phyloP scores from a whole-genome alignment of 2,888 invertebrate genomes.

The Ennomos fuscantarius region DNA sequence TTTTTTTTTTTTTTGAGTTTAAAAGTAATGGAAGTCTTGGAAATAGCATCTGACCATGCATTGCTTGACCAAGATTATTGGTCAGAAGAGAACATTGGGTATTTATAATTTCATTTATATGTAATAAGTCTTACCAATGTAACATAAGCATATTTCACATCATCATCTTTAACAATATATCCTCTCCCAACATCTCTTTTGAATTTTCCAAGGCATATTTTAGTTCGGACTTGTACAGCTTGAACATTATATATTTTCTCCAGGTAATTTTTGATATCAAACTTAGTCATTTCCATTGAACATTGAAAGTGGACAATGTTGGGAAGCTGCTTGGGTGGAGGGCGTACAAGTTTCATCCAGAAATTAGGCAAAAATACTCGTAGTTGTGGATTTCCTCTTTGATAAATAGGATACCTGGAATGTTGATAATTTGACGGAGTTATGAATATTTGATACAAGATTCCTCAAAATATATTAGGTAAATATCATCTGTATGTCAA shows the following conservation, averaged over 20 bases:
- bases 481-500: no score
- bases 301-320: constrained; percentile 95
- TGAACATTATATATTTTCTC: constrained; percentile 97
- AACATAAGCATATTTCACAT: constrained; percentile 92
- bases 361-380: constrained; percentile 97
- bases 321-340: constrained; percentile 87
- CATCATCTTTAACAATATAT: constrained; percentile 92
- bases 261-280: constrained; percentile 96
- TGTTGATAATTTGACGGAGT: background rate
- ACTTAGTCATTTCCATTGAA: constrained; percentile 96
- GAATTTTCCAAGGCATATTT: constrained; percentile 89
- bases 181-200: constrained; percentile 85
- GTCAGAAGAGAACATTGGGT: no score
- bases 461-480: no score
- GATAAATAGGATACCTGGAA: constrained; percentile 95
- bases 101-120: no score
- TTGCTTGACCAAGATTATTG: no score
- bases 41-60: no score
- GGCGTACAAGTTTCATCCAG: constrained; percentile 96
- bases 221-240: constrained; percentile 90
- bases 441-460: no score
- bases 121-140: constrained; percentile 85
- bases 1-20: no score
- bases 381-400: constrained; percentile 96
- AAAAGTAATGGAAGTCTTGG: no score